Base-by-base conservation (phyloP, 2,797 vertebrate genomes). In the Geotrypetes seraphini region DNA sequence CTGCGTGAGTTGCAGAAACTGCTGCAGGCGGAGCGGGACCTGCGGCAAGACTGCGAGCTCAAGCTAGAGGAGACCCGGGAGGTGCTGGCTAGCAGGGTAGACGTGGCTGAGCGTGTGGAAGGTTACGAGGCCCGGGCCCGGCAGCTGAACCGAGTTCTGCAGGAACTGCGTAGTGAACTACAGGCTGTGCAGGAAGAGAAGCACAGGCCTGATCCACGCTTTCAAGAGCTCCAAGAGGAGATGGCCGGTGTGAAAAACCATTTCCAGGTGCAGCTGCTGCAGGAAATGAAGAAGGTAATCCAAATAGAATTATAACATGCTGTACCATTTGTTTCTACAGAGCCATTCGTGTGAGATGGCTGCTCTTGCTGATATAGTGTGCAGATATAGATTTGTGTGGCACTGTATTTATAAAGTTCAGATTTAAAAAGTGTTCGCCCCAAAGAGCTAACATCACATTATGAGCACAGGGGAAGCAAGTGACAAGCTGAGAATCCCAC, bases 261-360 rank as follows among this genome's bases (percentile, higher is more conserved):
- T 41, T 83, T 90, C 46, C 88, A 92, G 49, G 63, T 66, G 5
- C 87, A 91, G 62, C 57, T 92, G 43, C 69, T 89, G 53, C 70
- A 70, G 3, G 89, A 97, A 66, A 89, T 81, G 51, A 70, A 45
- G 39, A 95, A 93, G 91, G 92, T 97, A 73, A n/a, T n/a, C n/a
- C n/a, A n/a, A n/a, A n/a, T n/a, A n/a, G n/a, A n/a, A n/a, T n/a
- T n/a, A n/a, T n/a, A n/a, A n/a, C n/a, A n/a, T n/a, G n/a, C n/a
- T n/a, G n/a, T n/a, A n/a, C n/a, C n/a, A n/a, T n/a, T n/a, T n/a
- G n/a, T n/a, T n/a, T n/a, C n/a, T n/a, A n/a, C n/a, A n/a, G n/a
- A n/a, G n/a, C n/a, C n/a, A n/a, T n/a, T n/a, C n/a, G n/a, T n/a
- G n/a, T n/a, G n/a, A n/a, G n/a, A n/a, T n/a, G n/a, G n/a, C n/a